Evolutionary conservation across 2,888 invertebrate genomes (phyloP), one percentile per base, ranked within the genome.

Genomic region (Labia minor): DNA sequence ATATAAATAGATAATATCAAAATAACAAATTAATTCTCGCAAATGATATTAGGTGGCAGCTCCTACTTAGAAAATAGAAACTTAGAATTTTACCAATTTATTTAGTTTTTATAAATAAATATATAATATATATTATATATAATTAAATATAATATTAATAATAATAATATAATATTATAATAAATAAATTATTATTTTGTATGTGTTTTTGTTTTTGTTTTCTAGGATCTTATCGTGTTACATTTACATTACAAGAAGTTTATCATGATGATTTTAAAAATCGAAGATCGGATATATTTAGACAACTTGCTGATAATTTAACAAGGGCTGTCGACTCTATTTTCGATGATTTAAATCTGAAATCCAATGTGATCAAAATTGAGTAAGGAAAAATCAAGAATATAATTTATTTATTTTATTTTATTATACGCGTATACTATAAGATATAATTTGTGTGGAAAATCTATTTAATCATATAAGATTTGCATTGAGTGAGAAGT

Each of bases 311-410:
- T 10, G 77, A 77, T 10, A 80, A 83, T 19, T 75, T 90, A 33
- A 82, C 83, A 0, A 77, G 80, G 19, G 83, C 82, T 0, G 80
- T 90, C 10, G 83, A 86, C 69, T 75, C 77, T 1, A 76, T 88
- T 3, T 86, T 83, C 72, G 78, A 79, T 8, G 71, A 72, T 65
- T 70, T 79, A 26, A 82, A 82, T 3, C 85, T 85, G 72, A 78
- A 80, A 2, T 82, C 86, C 0, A 85, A 81, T 67, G 83, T 90
- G 18, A 82, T 89, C 19, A 84, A 85, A 70, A 85, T 88, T 74
- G 83, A 85, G 90, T 90, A 77, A 85, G 87, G 83, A 65, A 16
- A n/a, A n/a, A n/a, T n/a, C n/a, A n/a, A n/a, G n/a, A n/a, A n/a
- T n/a, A n/a, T n/a, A n/a, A n/a, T n/a, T n/a, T n/a, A n/a, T n/a